Conservation (phyloP, 2,797 vertebrate genomes). For the Sitta carolinensis region DNA sequence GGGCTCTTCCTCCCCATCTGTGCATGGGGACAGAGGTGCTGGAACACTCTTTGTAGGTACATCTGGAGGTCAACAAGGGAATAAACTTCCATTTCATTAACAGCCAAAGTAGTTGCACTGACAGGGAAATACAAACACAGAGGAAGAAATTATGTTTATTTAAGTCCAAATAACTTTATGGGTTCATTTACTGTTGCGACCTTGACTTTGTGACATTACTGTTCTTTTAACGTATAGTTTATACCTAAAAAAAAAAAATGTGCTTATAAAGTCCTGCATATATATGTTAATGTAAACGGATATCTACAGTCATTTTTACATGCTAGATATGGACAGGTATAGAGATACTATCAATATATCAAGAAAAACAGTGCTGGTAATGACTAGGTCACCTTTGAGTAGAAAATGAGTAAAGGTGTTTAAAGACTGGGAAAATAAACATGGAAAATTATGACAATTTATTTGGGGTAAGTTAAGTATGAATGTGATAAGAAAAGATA, state of each 20-base stretch:
- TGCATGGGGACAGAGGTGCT: not conserved
- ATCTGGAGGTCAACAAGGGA: not conserved
- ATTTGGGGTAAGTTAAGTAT: not conserved
- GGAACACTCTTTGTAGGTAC: not conserved
- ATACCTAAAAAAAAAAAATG: not conserved
- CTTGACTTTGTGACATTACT: not conserved
- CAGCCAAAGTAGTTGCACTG: not conserved
- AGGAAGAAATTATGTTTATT: not conserved
- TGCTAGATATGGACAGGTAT: not conserved
- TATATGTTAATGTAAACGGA: not conserved
- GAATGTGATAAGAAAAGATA: rapidly evolving
- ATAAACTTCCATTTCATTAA: not conserved
- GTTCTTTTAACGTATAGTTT: not conserved
- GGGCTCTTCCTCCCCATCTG: not conserved
- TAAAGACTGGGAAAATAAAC: not conserved
- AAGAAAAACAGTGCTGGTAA: not conserved
- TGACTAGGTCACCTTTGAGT: not conserved
- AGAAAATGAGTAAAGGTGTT: not conserved
- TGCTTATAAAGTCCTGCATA: not conserved
- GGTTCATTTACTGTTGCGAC: not conserved
- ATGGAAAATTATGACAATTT: not conserved
- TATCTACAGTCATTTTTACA: not conserved
- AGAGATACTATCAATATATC: not conserved
- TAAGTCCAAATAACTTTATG: not conserved
- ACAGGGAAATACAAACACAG: not conserved